Conservation (phyloP, 1,140 invertebrate species). For the Neelides sp. region DNA sequence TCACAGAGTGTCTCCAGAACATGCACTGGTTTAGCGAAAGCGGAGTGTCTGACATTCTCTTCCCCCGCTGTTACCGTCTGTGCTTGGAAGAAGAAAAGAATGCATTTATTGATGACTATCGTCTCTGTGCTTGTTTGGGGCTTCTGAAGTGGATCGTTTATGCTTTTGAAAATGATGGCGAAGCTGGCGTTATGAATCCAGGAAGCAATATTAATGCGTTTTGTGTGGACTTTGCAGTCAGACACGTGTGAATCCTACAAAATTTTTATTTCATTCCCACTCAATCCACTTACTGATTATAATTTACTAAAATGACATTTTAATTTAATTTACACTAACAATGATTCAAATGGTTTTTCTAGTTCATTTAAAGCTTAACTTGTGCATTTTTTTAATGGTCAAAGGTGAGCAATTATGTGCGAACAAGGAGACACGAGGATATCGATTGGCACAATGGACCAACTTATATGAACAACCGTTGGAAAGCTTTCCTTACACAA, state of each 20-base stretch:
- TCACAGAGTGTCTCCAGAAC: constrained; percentile 67
- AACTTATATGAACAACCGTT: constrained; percentile 26
- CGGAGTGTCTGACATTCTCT: constrained; percentile 61
- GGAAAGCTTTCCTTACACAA: constrained; percentile 30
- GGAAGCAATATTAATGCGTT: constrained; percentile 32
- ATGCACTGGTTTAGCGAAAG: constrained; percentile 80
- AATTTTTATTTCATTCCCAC: background rate
- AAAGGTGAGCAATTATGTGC: constrained; percentile 58
- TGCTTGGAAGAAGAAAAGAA: constrained; percentile 72
- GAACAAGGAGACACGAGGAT: constrained; percentile 64
- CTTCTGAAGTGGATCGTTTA: constrained; percentile 60
- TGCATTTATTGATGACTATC: constrained; percentile 79
- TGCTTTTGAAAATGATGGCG: constrained; percentile 39
- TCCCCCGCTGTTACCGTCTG: constrained; percentile 76
- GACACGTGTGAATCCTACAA: constrained; percentile 12
- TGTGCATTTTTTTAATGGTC: no score
- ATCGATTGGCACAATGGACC: constrained; percentile 47
- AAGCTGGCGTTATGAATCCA: constrained; percentile 28
- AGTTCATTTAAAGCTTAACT: no score
- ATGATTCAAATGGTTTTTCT: no score
- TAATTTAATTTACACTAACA: no score
- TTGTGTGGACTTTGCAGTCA: constrained; percentile 22
- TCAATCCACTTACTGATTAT: no score
- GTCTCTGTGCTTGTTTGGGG: constrained; percentile 71
- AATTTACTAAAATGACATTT: no score